phyloP scores from a whole-genome alignment of 2,113 vertebrate genomes.

The Phycodurus eques region DNA sequence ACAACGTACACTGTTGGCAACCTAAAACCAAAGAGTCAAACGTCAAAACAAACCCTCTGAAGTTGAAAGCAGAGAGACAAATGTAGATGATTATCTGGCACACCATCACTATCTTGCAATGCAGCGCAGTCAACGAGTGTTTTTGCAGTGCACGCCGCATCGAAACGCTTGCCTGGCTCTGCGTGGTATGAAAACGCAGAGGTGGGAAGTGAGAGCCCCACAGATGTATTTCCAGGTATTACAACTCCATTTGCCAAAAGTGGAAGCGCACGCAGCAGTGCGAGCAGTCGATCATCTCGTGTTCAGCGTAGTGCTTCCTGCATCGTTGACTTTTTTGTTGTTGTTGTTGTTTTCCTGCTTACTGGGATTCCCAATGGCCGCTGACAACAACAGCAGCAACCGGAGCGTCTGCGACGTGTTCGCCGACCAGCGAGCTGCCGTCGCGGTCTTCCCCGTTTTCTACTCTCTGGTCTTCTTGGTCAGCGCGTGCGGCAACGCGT shows the following conservation, averaged over 20 bases:
- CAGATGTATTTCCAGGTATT: constrained; percentile 1
- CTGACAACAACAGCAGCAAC: constrained; percentile 57
- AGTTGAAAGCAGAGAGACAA: background rate
- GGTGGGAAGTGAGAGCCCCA: constrained; percentile 43
- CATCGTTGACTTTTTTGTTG: background rate
- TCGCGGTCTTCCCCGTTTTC: constrained; percentile 75
- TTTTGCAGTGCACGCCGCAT: background rate
- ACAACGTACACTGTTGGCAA: background rate
- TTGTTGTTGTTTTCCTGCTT: background rate
- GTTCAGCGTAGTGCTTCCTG: constrained; percentile 14
- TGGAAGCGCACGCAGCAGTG: constrained; percentile 12
- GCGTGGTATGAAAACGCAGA: constrained; percentile 33
- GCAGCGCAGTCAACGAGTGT: background rate
- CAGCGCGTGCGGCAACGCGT: constrained; percentile 73
- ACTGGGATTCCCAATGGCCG: constrained; percentile 28
- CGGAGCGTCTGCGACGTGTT: constrained; percentile 74
- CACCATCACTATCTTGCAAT: background rate
- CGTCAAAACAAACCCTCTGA: background rate
- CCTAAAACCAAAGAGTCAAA: too few species aligned
- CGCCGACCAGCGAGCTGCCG: constrained; percentile 58
- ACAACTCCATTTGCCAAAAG: constrained; percentile 6
- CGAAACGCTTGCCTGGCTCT: background rate
- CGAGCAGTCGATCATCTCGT: background rate
- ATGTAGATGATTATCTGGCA: background rate
- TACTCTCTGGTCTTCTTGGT: constrained; percentile 74